Conservation (phyloP, 2,797 vertebrate genomes). For the Hydrolagus colliei region DNA sequence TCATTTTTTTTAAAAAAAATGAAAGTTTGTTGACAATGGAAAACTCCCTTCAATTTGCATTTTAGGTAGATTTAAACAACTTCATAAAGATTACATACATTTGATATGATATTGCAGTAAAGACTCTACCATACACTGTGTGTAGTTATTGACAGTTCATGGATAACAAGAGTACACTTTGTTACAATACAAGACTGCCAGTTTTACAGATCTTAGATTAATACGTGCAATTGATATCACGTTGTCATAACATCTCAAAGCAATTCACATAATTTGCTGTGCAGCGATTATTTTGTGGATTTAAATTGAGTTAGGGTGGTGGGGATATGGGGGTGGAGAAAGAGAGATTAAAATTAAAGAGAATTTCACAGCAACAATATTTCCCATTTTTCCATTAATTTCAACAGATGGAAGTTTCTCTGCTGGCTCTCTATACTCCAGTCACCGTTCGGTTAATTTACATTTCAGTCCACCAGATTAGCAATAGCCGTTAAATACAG, state of each 20-base stretch:
- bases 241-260: too few species aligned
- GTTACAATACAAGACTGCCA: background rate
- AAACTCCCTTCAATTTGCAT: background rate
- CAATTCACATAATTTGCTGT: too few species aligned
- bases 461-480: background rate
- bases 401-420: slow-evolving; percentile 43
- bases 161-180: background rate
- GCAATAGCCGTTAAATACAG: background rate
- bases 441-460: background rate
- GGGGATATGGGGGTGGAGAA: background rate
- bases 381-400: slow-evolving; percentile 28
- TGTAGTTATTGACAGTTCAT: background rate
- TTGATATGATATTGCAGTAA: background rate
- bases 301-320: slow-evolving; percentile 13
- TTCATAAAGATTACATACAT: background rate
- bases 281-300: slow-evolving; percentile 33
- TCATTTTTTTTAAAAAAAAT: too few species aligned
- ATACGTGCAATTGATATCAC: background rate
- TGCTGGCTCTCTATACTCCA: background rate
- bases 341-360: too few species aligned
- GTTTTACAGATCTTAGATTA: background rate
- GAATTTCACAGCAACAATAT: slow-evolving; percentile 34
- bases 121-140: background rate
- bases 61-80: background rate
- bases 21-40: background rate